A percentile compares a stretch with the other conserved stretches of the same genome.
These are phyloP conservation scores for Rhodeus uyekii DNA, from an alignment of 2,797 vertebrate species.

Conservation along the genomic window DNA sequence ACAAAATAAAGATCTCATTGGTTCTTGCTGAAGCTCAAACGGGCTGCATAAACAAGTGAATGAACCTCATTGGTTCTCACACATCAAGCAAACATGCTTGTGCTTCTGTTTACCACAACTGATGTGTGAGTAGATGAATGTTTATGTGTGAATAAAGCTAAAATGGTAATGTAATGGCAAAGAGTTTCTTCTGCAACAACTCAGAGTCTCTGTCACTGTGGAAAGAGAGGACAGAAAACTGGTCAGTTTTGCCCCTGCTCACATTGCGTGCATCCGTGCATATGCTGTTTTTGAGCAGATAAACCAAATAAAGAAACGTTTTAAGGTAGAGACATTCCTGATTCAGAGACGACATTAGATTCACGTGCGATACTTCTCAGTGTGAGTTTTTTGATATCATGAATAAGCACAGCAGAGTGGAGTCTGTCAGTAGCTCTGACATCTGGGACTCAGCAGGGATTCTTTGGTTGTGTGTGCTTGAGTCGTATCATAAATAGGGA, in stretches of 20 bases:
- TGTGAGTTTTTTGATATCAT: constrained; percentile 3
- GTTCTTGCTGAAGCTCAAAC: too few species aligned
- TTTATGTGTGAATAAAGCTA: too few species aligned
- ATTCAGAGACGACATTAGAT: not conserved
- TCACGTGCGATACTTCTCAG: constrained; percentile 9
- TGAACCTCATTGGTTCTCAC: too few species aligned
- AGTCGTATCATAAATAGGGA: constrained; percentile 65
- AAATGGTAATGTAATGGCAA: not conserved
- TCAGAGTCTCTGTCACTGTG: not conserved
- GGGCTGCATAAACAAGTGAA: too few species aligned
- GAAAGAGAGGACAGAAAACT: not conserved
- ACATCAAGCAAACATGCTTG: too few species aligned
- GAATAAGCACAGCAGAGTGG: not conserved
- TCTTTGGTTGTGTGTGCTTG: constrained; percentile 65
- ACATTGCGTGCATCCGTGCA: not conserved
- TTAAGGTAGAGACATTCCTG: not conserved
- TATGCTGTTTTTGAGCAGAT: not conserved
- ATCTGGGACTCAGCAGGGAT: constrained; percentile 50
- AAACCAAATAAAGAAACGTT: not conserved
- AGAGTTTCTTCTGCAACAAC: not conserved
- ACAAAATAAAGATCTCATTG: too few species aligned
- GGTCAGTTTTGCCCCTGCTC: not conserved
- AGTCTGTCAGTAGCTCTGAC: constrained; percentile 14
- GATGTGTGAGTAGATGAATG: too few species aligned
- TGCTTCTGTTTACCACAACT: too few species aligned